Evolutionary conservation across 2,797 vertebrate species (phyloP).

Genomic region (Argyrosomus regius): DNA sequence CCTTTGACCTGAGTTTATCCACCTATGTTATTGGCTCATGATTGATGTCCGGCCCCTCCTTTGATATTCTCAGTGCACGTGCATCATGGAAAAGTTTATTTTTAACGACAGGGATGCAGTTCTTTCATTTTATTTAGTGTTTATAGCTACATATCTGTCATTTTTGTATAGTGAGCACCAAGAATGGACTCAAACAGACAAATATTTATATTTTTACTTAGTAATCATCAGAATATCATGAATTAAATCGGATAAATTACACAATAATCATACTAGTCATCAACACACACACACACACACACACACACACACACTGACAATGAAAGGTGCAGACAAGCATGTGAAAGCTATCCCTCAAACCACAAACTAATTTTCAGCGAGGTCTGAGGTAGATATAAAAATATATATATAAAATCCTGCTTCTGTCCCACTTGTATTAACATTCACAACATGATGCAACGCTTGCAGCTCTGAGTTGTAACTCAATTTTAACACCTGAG

Average conservation of each 20-base stretch:
- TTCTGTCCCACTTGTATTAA: constrained; percentile 42
- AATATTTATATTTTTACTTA: background rate
- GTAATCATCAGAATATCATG: no score
- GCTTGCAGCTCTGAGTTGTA: constrained; percentile 46
- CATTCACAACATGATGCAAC: constrained; percentile 53
- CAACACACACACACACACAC: background rate
- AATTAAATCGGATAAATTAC: no score
- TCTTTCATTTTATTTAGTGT: background rate
- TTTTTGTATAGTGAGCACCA: background rate
- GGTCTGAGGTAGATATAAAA: constrained; percentile 16
- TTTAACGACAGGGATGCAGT: background rate
- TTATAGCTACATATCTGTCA: background rate
- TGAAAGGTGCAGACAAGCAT: constrained; percentile 8
- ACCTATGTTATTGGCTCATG: constrained; percentile 53
- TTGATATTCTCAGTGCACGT: constrained; percentile 30
- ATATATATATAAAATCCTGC: background rate
- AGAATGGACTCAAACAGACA: rapidly evolving
- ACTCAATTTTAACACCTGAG: constrained; percentile 53
- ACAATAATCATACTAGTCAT: no score
- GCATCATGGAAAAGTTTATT: background rate
- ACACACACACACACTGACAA: background rate
- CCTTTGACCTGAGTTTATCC: constrained; percentile 64
- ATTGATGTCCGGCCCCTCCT: constrained; percentile 49
- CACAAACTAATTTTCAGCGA: constrained; percentile 40
- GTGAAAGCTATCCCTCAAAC: constrained; percentile 23